Evolutionary conservation across 2,797 vertebrate genomes (phyloP).

Genomic region (Allobates femoralis): DNA sequence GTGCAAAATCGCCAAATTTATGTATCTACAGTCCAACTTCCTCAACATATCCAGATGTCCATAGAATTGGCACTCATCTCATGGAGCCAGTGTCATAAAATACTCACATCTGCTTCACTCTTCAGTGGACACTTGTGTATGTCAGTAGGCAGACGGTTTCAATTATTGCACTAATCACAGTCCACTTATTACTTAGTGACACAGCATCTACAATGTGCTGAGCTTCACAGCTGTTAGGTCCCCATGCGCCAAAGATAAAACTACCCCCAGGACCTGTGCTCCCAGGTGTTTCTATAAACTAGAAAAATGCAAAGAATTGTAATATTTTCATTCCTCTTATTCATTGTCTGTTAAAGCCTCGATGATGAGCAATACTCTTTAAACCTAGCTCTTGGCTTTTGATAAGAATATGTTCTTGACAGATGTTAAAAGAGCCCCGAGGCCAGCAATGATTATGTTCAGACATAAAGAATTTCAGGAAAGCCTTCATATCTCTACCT

Average conservation of each 20-base stretch:
- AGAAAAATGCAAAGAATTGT: slow-evolving; percentile 60
- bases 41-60: slow-evolving; percentile 2
- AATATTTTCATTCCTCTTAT: slow-evolving; percentile 60
- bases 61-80: not conserved
- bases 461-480: slow-evolving; percentile 50
- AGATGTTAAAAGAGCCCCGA: slow-evolving; percentile 54
- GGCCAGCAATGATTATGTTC: slow-evolving; percentile 43
- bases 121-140: not conserved
- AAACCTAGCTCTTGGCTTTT: slow-evolving; percentile 46
- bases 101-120: not conserved
- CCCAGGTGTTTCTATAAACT: slow-evolving; percentile 55
- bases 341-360: slow-evolving; percentile 46
- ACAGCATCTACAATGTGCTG: not conserved
- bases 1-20: not conserved
- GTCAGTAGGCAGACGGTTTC: not conserved
- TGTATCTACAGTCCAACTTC: not conserved
- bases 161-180: not conserved
- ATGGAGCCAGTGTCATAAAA: not conserved
- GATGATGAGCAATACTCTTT: slow-evolving; percentile 43
- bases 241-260: slow-evolving; percentile 36
- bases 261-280: slow-evolving; percentile 42
- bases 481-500: slow-evolving; percentile 19
- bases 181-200: not conserved
- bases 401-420: slow-evolving; percentile 52
- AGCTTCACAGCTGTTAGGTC: slow-evolving; percentile 49